Conservation (phyloP, 1,140 invertebrate species). For the Caenorhabditis elegans region DNA sequence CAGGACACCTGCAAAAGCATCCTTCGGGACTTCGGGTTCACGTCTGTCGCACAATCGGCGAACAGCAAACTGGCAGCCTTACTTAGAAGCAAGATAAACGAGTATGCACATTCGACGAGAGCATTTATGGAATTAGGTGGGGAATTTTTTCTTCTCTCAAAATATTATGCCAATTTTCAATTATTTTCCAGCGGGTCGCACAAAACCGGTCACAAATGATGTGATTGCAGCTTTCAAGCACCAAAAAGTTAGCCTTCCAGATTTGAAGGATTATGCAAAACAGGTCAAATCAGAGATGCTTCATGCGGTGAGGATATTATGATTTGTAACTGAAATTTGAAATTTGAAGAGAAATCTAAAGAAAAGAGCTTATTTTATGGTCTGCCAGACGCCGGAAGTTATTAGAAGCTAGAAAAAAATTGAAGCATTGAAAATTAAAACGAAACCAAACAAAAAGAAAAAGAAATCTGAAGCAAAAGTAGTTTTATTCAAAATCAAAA, state of each 20-base stretch:
- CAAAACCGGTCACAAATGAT: not conserved
- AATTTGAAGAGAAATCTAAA: no score
- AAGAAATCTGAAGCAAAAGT: no score
- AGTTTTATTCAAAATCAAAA: no score
- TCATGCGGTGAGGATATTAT: not conserved
- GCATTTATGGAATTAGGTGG: not conserved
- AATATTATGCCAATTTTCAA: no score
- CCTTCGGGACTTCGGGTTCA: not conserved
- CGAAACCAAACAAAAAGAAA: no score
- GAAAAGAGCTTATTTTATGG: no score
- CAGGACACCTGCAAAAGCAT: not conserved
- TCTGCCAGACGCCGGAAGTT: no score
- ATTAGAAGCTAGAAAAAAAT: no score
- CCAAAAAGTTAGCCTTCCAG: not conserved
- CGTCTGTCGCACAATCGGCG: not conserved
- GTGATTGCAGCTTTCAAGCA: not conserved
- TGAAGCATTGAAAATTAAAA: no score
- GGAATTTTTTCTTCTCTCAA: not conserved
- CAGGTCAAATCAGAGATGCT: not conserved
- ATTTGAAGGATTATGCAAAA: not conserved
- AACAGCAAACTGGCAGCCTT: not conserved
- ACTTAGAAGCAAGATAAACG: not conserved
- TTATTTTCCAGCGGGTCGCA: not conserved
- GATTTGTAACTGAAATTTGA: not conserved
- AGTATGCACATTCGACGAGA: not conserved